Percentiles rank a stretch among this genome's conserved stretches.
Evolutionary conservation across 2,113 vertebrate species (phyloP).

Genomic region (Pseudorectes ferrugineus): DNA sequence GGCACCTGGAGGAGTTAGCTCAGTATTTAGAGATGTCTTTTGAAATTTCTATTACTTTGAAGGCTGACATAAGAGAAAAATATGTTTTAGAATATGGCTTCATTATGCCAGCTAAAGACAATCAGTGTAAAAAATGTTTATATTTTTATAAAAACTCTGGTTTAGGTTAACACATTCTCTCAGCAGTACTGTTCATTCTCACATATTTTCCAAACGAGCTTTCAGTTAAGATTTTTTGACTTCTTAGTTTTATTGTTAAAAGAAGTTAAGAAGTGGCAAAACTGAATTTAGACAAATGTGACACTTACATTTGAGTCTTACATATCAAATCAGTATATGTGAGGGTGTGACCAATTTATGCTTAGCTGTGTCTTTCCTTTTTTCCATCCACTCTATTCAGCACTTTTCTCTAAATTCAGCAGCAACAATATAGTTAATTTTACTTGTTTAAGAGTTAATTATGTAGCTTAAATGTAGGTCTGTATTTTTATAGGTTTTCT

Average conservation of each 20-base stretch:
- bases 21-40: neutral
- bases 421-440: neutral
- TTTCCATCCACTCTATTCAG: neutral
- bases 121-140: neutral
- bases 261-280: neutral
- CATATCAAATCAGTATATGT: neutral
- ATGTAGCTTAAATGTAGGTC: slow-evolving; percentile 25
- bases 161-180: neutral
- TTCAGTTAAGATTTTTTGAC: neutral
- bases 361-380: neutral
- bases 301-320: neutral
- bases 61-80: neutral
- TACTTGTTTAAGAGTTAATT: slow-evolving; percentile 26
- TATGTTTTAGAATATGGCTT: neutral
- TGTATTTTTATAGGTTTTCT: slow-evolving; percentile 45
- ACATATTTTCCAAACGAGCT: neutral
- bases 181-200: neutral
- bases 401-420: neutral
- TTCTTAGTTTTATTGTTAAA: neutral
- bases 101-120: neutral
- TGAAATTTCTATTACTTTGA: neutral
- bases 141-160: neutral
- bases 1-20: neutral
- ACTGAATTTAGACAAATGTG: neutral
- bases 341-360: neutral